Base-by-base conservation (phyloP, 2,888 invertebrate species). In the Fabriciana adippe region DNA sequence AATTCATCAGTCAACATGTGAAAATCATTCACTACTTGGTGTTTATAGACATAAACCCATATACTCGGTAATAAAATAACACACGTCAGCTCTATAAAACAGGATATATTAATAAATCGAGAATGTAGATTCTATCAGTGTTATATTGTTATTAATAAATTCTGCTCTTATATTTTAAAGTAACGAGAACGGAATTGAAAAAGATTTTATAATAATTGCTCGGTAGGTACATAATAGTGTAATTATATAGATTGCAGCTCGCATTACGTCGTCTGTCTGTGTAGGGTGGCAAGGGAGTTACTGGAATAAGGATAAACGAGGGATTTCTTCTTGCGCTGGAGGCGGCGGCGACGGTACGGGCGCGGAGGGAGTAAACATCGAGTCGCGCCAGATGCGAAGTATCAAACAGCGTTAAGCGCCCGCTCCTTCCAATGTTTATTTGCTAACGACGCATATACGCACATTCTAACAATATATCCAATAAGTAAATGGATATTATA, bases 341-440 rank as follows among this genome's bases (percentile, higher is more conserved):
- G 61, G 47, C 35, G 31, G 48, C 50, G 60, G 21, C 55, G 41
- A 8, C 26, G 50, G 31, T 3, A 41, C 41, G 41, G 48, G 50
- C 47, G 67, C 26, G 57, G 66, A 51, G 48, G 41, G 67, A 67
- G 72, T 68, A 73, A 70, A 70, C 63, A 11, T 53, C 26, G 35
- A 41, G 57, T 55, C 59, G 62, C 55, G 65, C 72, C 76, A 74
- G 76, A 74, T 77, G 76, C 74, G 60, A 70, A 73, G 72, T 77
- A 75, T 76, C 74, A 74, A 64, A 64, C 59, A n/a, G 53, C 54
- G 55, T 41, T 64, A 59, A 65, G 59, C 64, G 69, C 60, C 57
- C 56, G 64, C 55, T 51, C 45, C 55, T 56, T 54, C 67, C 62
- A 53, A 66, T 66, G 65, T 66, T 70, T 66, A 69, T 56, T 31